Conservation (phyloP, 2,113 vertebrate species). For the Picathartes gymnocephalus region DNA sequence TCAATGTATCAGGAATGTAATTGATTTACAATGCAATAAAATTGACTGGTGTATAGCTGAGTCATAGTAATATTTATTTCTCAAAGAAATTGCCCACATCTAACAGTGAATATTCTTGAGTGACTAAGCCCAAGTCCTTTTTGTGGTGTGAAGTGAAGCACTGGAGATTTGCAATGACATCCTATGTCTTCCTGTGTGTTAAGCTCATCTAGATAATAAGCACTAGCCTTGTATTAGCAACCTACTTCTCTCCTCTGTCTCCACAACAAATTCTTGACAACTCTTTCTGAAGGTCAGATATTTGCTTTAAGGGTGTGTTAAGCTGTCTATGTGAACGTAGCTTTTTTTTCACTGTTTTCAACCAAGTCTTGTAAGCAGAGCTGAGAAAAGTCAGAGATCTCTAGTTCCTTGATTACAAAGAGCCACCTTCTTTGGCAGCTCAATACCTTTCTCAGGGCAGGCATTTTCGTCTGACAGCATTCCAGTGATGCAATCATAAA, state of each 20-base stretch:
- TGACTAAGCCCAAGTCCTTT: background rate
- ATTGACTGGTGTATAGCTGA: background rate
- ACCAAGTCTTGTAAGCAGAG: background rate
- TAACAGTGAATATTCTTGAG: background rate
- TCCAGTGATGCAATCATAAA: background rate
- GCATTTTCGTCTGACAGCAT: background rate
- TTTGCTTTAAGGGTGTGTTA: background rate
- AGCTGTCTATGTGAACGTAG: background rate
- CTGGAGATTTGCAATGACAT: background rate
- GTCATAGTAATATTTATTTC: background rate
- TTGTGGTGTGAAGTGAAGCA: background rate
- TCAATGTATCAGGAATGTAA: background rate
- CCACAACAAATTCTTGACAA: background rate
- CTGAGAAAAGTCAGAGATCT: background rate
- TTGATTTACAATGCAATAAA: background rate
- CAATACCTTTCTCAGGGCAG: background rate
- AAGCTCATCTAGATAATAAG: background rate
- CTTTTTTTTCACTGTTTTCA: background rate
- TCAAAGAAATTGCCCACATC: background rate
- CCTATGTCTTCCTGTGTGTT: background rate
- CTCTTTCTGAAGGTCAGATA: background rate
- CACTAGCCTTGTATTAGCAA: background rate
- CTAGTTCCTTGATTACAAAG: background rate
- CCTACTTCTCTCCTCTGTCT: background rate
- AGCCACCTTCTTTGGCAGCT: background rate